Percentiles rank a stretch among this genome's conserved stretches.
These are phyloP conservation scores for Troilus luridus DNA, from an alignment of 2,888 invertebrate species.

Conservation along the genomic window DNA sequence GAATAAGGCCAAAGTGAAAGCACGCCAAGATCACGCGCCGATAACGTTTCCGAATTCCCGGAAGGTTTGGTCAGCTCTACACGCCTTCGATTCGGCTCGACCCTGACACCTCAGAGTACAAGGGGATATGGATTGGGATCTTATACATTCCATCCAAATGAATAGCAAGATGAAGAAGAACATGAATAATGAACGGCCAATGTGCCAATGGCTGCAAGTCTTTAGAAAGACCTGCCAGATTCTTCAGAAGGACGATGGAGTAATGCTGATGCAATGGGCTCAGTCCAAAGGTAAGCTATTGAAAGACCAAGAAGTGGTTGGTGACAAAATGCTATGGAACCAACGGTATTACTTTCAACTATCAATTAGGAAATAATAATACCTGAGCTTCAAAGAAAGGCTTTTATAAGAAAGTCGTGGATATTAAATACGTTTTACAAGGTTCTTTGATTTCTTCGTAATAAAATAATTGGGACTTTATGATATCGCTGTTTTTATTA, in stretches of 20 bases:
- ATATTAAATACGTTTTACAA: no score
- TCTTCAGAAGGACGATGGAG: conserved; percentile 32
- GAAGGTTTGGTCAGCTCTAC: conserved; percentile 20
- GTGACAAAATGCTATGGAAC: background rate
- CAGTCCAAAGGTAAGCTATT: conserved; percentile 23
- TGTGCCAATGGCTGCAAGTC: conserved; percentile 18
- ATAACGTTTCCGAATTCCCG: conserved; percentile 5
- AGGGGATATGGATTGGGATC: background rate
- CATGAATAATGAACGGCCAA: conserved; percentile 3
- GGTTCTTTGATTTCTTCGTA: no score
- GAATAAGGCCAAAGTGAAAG: background rate
- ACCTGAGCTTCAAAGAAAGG: background rate
- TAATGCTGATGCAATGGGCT: conserved; percentile 7
- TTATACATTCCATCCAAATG: background rate
- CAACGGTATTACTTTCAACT: conserved; percentile 10
- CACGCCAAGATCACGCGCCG: background rate
- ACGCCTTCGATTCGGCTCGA: background rate
- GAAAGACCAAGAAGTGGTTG: conserved; percentile 12
- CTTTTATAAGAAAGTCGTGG: background rate
- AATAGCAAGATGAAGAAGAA: background rate
- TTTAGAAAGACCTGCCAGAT: conserved; percentile 29
- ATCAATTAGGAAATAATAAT: conserved; percentile 15
- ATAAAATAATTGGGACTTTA: no score
- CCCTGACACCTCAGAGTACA: background rate
- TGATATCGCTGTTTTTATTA: no score